Conservation (phyloP, 2,888 invertebrate genomes). For the Drosophila nr. medialis region DNA sequence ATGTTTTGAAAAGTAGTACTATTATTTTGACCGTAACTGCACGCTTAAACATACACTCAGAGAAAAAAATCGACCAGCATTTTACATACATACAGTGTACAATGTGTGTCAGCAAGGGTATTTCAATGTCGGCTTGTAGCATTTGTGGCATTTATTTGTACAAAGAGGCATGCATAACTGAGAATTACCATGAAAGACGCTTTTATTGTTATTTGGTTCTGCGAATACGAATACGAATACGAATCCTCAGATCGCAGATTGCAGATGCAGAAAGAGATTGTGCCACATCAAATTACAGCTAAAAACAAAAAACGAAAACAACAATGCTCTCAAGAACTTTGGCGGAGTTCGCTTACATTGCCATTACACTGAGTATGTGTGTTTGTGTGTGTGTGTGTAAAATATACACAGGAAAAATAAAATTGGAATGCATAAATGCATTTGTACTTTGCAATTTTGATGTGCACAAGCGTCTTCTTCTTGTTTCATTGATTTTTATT, state of each 20-base stretch:
- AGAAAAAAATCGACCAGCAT: too few relatives aligned
- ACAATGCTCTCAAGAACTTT: constrained; percentile 47
- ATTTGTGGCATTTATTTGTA: constrained; percentile 12
- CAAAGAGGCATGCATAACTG: constrained; percentile 15
- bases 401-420: neutral
- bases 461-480: neutral
- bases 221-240: constrained; percentile 36
- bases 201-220: constrained; percentile 34
- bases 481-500: constrained; percentile 1
- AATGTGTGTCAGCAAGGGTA: neutral
- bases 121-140: neutral
- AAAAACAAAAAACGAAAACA: constrained; percentile 22
- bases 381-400: neutral
- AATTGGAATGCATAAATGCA: neutral
- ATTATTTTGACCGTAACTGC: neutral
- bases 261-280: constrained; percentile 56
- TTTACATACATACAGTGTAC: neutral
- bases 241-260: constrained; percentile 28
- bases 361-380: neutral
- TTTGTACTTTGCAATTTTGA: neutral
- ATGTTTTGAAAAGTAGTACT: neutral
- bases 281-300: constrained; percentile 56
- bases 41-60: neutral
- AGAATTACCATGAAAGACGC: constrained; percentile 38
- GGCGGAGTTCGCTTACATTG: constrained; percentile 39